A percentile compares a stretch with the other conserved stretches of the same genome.
These are phyloP conservation scores for Drosophila greeni DNA, from an alignment of 2,888 invertebrate genomes.

Conservation along the genomic window DNA sequence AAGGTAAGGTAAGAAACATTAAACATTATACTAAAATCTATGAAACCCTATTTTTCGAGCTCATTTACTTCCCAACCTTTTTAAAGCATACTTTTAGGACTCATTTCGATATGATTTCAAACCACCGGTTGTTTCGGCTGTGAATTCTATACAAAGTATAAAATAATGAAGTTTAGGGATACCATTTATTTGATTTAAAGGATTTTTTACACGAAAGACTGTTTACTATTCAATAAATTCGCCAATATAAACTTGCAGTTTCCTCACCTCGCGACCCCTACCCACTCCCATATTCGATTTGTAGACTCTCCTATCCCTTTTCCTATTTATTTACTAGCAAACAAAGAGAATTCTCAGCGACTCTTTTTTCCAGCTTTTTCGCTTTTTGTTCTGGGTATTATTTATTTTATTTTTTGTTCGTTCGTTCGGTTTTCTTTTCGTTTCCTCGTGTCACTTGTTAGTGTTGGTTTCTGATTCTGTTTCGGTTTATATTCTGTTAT, in stretches of 20 bases:
- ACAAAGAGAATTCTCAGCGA: slow-evolving; percentile 34
- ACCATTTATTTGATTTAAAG: not conserved
- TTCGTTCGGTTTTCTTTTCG: slow-evolving; percentile 26
- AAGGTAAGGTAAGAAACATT: too few species aligned
- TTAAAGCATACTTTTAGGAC: not conserved
- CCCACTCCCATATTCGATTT: slow-evolving; percentile 17
- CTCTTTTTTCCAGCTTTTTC: slow-evolving; percentile 18
- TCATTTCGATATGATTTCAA: not conserved
- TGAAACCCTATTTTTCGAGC: too few species aligned
- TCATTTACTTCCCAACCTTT: not conserved
- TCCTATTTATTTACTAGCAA: slow-evolving; percentile 26
- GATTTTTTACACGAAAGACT: not conserved
- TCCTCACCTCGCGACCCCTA: not conserved
- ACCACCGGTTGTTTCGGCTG: not conserved
- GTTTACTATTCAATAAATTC: not conserved
- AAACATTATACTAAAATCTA: too few species aligned
- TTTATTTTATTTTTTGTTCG: slow-evolving; percentile 8
- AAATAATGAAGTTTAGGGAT: not conserved
- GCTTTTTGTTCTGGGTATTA: slow-evolving; percentile 27
- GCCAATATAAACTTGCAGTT: slow-evolving; percentile 3
- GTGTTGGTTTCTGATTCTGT: slow-evolving; percentile 30
- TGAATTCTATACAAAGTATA: not conserved
- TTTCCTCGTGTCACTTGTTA: slow-evolving; percentile 33
- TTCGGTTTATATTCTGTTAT: slow-evolving; percentile 18
- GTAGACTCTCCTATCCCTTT: slow-evolving; percentile 44